Conservation (phyloP, 23 tunicate species). For the Halocynthia roretzi region DNA sequence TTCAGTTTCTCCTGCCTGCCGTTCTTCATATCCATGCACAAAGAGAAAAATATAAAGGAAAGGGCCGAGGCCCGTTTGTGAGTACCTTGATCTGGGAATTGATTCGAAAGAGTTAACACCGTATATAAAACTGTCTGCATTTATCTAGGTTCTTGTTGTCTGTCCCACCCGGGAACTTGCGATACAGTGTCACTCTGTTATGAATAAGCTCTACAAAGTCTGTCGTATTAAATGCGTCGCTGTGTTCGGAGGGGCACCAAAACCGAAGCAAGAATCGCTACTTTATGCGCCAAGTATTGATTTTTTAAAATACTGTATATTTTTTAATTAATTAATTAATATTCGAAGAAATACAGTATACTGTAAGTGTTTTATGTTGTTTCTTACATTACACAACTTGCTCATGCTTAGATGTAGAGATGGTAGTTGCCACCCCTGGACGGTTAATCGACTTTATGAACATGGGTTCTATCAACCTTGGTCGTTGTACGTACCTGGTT, state of each 20-base stretch:
- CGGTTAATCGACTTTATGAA: constrained; percentile 68
- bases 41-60: not conserved
- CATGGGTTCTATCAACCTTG: constrained; percentile 28
- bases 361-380: no score
- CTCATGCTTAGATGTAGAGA: constrained; percentile 3
- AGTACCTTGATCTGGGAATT: constrained; percentile 11
- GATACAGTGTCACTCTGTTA: constrained; percentile 64
- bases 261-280: not conserved
- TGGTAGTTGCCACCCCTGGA: constrained; percentile 70
- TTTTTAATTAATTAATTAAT: no score
- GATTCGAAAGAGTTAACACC: not conserved
- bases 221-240: constrained; percentile 28
- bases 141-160: constrained; percentile 62
- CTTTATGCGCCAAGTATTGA: not conserved
- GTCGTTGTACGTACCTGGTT: constrained; percentile 56
- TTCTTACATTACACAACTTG: no score
- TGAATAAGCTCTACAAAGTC: not conserved
- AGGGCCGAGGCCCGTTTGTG: constrained; percentile 38
- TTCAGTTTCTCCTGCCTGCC: constrained; percentile 74
- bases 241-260: constrained; percentile 73
- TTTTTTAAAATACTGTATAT: no score
- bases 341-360: no score
- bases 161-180: constrained; percentile 97
- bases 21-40: constrained; percentile 60
- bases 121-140: not conserved